Conservation (phyloP, 2,888 invertebrate genomes). For the Coremacera marginata region DNA sequence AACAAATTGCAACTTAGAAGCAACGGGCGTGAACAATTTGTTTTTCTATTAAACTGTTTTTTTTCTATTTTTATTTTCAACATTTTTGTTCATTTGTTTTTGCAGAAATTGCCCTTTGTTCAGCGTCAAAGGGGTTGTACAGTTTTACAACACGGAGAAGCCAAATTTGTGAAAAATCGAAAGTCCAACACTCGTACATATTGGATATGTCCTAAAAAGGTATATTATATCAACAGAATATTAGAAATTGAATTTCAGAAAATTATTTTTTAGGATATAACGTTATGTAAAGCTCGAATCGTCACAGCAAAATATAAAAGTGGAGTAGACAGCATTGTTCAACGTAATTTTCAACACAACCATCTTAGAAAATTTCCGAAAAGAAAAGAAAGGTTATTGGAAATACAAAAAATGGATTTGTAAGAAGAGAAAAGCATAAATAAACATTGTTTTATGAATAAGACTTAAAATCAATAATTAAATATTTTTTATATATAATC, state of each 20-base stretch:
- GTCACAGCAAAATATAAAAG: slow-evolving; percentile 61
- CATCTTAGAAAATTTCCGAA: slow-evolving; percentile 58
- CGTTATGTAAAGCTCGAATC: slow-evolving; percentile 64
- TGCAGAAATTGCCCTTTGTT: slow-evolving; percentile 65
- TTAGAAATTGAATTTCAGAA: neutral
- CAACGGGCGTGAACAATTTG: slow-evolving; percentile 28
- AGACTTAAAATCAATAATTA: no score
- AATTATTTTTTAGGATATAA: slow-evolving; percentile 60
- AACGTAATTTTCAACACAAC: slow-evolving; percentile 62
- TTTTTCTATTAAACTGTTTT: neutral
- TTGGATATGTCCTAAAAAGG: slow-evolving; percentile 69
- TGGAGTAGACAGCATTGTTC: slow-evolving; percentile 61
- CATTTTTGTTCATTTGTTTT: slow-evolving; percentile 35
- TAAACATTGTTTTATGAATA: no score
- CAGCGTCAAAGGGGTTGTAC: slow-evolving; percentile 68
- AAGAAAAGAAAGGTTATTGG: slow-evolving; percentile 4
- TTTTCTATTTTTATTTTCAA: neutral
- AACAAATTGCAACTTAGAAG: slow-evolving; percentile 47
- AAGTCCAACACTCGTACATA: slow-evolving; percentile 65
- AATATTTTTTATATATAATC: no score
- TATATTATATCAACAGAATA: slow-evolving; percentile 41
- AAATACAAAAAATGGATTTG: neutral
- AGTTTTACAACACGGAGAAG: slow-evolving; percentile 60
- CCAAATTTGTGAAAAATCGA: slow-evolving; percentile 67
- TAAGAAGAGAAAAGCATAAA: neutral